A percentile compares a stretch with the other conserved stretches of the same genome.
These are phyloP conservation scores for Trachelus iudaicus DNA, from an alignment of 2,888 invertebrate genomes.

Conservation along the genomic window DNA sequence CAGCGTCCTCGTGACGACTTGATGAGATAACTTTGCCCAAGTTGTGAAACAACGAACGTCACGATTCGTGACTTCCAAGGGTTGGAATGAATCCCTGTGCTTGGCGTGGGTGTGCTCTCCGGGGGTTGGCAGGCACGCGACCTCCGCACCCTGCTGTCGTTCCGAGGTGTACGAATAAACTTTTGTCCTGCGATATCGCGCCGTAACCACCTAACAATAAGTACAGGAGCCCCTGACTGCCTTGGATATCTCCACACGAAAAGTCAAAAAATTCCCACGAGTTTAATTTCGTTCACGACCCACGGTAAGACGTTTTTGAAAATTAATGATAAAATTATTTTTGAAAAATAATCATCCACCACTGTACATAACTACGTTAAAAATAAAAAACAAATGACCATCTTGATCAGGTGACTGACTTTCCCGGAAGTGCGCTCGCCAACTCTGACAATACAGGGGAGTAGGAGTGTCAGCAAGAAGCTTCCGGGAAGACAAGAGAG, in stretches of 20 bases:
- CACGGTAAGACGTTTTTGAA: too few relatives aligned
- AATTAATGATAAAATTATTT: too few relatives aligned
- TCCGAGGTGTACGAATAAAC: slow-evolving; percentile 25
- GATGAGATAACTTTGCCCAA: slow-evolving; percentile 50
- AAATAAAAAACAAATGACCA: background rate
- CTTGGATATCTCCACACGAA: too few relatives aligned
- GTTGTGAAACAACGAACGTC: slow-evolving; percentile 46
- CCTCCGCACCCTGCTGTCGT: slow-evolving; percentile 28
- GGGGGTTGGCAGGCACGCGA: slow-evolving; percentile 36
- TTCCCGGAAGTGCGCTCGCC: background rate
- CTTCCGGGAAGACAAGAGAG: background rate
- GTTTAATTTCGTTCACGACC: too few relatives aligned
- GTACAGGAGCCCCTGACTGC: background rate
- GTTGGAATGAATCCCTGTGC: slow-evolving; percentile 35
- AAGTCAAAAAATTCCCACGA: too few relatives aligned
- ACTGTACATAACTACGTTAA: background rate
- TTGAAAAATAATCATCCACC: too few relatives aligned
- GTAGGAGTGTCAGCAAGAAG: background rate
- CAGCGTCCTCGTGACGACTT: slow-evolving; percentile 48
- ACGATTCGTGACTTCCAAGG: slow-evolving; percentile 41
- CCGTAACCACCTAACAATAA: slow-evolving; percentile 5
- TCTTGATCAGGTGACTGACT: background rate
- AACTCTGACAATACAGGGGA: background rate
- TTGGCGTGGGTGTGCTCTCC: slow-evolving; percentile 13
- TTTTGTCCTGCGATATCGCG: slow-evolving; percentile 25